Percentiles rank a stretch among this genome's conserved stretches.
Evolutionary conservation across 2,888 invertebrate species (phyloP).

Genomic region (Neoitamus cyanurus): DNA sequence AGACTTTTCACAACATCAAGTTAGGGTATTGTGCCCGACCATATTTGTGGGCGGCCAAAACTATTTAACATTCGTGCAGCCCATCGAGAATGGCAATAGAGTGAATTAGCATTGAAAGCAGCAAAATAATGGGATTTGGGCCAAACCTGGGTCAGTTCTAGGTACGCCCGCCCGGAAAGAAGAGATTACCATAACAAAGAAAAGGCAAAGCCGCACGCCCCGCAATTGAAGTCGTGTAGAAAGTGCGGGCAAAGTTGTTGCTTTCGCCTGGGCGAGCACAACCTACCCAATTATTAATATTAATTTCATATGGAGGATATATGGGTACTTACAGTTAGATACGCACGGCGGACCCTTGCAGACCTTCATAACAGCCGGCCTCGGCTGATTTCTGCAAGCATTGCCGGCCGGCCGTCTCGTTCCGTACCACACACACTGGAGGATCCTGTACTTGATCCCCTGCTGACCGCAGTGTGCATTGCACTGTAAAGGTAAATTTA

Average conservation of each 20-base stretch:
- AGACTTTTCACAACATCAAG: not conserved
- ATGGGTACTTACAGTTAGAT: conserved; percentile 66
- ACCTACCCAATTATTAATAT: not conserved
- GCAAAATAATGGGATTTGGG: not conserved
- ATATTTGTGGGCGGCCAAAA: not conserved
- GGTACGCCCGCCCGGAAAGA: not conserved
- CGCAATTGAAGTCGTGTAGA: not conserved
- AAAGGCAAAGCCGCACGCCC: not conserved
- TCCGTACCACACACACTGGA: conserved; percentile 94
- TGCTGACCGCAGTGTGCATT: conserved; percentile 83
- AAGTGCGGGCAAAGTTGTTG: not conserved
- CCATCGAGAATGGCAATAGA: not conserved
- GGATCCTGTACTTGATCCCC: conserved; percentile 87
- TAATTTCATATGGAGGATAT: not conserved
- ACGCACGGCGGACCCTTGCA: conserved; percentile 80
- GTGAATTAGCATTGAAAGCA: not conserved
- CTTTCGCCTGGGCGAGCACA: not conserved
- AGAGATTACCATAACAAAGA: not conserved
- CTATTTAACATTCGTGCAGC: not conserved
- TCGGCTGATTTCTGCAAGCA: conserved; percentile 80
- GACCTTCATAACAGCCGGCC: conserved; percentile 81
- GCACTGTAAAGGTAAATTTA: conserved; percentile 72
- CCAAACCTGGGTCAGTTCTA: not conserved
- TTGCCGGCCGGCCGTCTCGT: conserved; percentile 85
- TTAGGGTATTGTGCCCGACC: not conserved